Base-by-base conservation (phyloP, 2,113 vertebrate species). In the Malurus alboscapulatus region DNA sequence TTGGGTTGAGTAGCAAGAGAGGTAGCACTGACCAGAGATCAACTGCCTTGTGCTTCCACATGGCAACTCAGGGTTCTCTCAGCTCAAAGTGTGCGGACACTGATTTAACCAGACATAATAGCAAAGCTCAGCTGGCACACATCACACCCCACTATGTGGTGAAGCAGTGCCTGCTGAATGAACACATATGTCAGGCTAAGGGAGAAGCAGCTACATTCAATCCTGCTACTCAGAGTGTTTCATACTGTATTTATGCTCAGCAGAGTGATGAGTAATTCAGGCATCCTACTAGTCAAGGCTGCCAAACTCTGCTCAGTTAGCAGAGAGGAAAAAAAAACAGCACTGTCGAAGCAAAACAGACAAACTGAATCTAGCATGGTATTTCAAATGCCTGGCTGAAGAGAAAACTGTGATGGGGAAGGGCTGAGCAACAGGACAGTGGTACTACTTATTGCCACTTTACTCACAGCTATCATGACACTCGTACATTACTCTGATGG, bases 231-330 rank as follows among this genome's bases (percentile, higher is more conserved):
- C 16, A 32, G 32, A 32, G 51, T 54, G n/a, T 22, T 94, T 42
- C 27, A n/a, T 18, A 62, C 38, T 34, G 19, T 30, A 50, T 73
- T 85, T 85, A 29, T 42, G 30, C 58, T 90, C 25, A 86, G 58
- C 12, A 53, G 30, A 42, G 17, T 45, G 50, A 92, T 66, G 47
- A 93, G 58, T n/a, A 68, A 85, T 68, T 93, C 82, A 42, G 45
- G 36, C 53, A 34, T 65, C 62, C 78, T 59, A 8, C 36, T 30
- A 61, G 54, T 27, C 72, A 68, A 83, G 55, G 42, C 79, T 93
- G 94, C 63, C 91, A 94, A 93, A 83, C 83, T 40, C 75, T 69
- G 32, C 54, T 54, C 19, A 7, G 45, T 53, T 86, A 79, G 61
- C 12, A 53, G 27, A 58, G 45, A 34, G 6, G 38, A n/a, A 36